Percentiles rank a stretch among this genome's conserved stretches.
Evolutionary conservation across 92 coral and sea anemone species (phyloP).

Genomic region (Epizoanthus stellaris): DNA sequence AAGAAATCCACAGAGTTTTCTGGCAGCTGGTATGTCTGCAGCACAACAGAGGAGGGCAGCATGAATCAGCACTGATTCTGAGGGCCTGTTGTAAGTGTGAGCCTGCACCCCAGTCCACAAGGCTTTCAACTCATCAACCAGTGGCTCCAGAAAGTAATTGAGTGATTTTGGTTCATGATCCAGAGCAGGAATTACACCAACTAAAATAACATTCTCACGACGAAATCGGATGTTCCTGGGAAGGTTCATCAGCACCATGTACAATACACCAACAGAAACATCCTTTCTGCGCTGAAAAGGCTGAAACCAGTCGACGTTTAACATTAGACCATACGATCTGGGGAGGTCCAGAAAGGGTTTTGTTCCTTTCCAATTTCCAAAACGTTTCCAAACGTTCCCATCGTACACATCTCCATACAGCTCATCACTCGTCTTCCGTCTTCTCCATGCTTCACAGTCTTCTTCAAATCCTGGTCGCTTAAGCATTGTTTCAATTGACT

Average conservation of each 20-base stretch:
- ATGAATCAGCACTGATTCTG: conserved; percentile 32
- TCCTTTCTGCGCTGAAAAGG: conserved; percentile 16
- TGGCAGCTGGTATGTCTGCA: conserved; percentile 64
- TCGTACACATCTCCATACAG: conserved; percentile 61
- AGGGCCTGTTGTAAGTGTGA: conserved; percentile 43
- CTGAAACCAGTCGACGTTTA: conserved; percentile 56
- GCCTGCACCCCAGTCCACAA: conserved; percentile 56
- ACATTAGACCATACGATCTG: conserved; percentile 46
- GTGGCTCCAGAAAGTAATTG: conserved; percentile 43
- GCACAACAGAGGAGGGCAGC: conserved; percentile 61
- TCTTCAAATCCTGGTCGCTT: conserved; percentile 50
- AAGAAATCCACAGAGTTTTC: conserved; percentile 68
- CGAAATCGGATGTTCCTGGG: conserved; percentile 24
- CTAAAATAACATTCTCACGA: conserved; percentile 31
- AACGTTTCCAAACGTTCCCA: conserved; percentile 60
- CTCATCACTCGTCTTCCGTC: conserved; percentile 6
- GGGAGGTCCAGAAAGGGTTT: conserved; percentile 40
- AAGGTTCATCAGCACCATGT: no score
- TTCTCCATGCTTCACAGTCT: conserved; percentile 49
- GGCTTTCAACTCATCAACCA: conserved; percentile 49
- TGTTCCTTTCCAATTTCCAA: conserved; percentile 41
- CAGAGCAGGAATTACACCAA: no score
- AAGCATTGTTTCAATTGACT: conserved; percentile 20
- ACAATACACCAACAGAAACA: no score
- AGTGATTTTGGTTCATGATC: no score